These are phyloP conservation scores for Tetraneura akinire DNA, from an alignment of 1,140 invertebrate species.

Conservation along the genomic window DNA sequence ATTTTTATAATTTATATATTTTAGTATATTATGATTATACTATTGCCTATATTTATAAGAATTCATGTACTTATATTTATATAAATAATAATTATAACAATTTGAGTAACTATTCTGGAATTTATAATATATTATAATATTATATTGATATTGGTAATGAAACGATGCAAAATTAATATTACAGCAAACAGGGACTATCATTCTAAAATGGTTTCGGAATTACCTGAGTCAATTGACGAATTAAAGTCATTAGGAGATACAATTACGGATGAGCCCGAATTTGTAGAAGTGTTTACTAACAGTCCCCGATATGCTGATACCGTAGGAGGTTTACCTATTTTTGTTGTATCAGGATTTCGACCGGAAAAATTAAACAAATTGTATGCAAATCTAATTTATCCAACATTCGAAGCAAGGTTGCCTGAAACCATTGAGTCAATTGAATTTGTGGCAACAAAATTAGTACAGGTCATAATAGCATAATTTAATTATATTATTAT, in stretches of 20 bases:
- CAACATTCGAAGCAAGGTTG: conserved; percentile 40
- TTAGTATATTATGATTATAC: no score
- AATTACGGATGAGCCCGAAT: not conserved
- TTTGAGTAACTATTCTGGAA: not conserved
- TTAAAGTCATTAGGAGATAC: not conserved
- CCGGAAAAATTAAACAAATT: not conserved
- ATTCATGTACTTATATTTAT: no score
- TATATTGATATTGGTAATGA: no score
- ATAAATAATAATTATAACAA: no score
- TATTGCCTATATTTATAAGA: no score
- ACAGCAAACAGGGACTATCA: not conserved
- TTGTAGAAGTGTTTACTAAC: not conserved
- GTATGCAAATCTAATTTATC: conserved; percentile 15
- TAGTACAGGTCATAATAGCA: conserved; percentile 20
- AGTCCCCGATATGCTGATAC: not conserved
- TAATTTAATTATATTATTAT: not conserved
- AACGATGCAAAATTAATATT: not conserved
- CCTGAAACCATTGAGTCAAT: conserved; percentile 41
- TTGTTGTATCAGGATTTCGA: conserved; percentile 6
- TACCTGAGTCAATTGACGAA: not conserved
- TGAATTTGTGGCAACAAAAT: conserved; percentile 13
- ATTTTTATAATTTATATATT: no score
- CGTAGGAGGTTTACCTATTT: not conserved
- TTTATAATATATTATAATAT: no score
- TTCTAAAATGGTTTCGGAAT: not conserved